A percentile compares a stretch with the other conserved stretches of the same genome.
phyloP scores from a whole-genome alignment of 2,797 vertebrate genomes.

The Tympanoctomys barrerae region DNA sequence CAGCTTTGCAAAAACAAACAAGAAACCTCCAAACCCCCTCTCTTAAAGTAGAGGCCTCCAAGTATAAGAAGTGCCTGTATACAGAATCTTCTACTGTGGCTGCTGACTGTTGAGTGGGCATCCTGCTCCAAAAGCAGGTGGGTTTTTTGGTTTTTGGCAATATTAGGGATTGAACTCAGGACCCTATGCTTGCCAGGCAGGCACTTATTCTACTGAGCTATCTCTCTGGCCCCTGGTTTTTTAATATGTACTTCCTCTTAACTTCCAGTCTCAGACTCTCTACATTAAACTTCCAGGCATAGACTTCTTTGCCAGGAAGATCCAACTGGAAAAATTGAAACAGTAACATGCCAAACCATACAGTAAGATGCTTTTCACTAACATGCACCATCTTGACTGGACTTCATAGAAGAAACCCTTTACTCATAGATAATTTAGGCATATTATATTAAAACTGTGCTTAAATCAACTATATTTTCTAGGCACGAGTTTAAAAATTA shows the following conservation, averaged over 20 bases:
- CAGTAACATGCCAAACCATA: constrained; percentile 24
- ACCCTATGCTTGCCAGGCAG: too few relatives aligned
- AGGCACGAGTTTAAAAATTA: constrained; percentile 36
- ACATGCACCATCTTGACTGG: constrained; percentile 1
- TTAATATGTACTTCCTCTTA: background rate
- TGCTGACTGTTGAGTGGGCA: background rate
- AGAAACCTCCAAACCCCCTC: constrained; percentile 24
- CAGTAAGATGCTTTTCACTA: background rate
- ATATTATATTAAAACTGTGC: background rate
- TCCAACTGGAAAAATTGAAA: constrained; percentile 52
- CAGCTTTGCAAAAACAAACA: background rate
- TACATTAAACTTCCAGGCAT: constrained; percentile 33
- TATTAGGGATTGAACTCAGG: too few relatives aligned
- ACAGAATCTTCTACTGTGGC: constrained; percentile 43
- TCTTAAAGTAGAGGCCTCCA: constrained; percentile 79
- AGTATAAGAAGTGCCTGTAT: constrained; percentile 80
- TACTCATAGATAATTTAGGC: background rate
- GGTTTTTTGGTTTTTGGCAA: background rate
- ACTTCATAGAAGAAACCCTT: constrained; percentile 40
- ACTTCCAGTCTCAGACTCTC: background rate
- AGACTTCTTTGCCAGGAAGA: constrained; percentile 13
- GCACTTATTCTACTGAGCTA: too few relatives aligned
- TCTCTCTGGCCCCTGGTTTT: background rate
- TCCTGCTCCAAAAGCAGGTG: background rate
- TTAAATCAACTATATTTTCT: constrained; percentile 43